phyloP scores from a whole-genome alignment of 1,140 invertebrate genomes.

The Oryctes rhinoceros region DNA sequence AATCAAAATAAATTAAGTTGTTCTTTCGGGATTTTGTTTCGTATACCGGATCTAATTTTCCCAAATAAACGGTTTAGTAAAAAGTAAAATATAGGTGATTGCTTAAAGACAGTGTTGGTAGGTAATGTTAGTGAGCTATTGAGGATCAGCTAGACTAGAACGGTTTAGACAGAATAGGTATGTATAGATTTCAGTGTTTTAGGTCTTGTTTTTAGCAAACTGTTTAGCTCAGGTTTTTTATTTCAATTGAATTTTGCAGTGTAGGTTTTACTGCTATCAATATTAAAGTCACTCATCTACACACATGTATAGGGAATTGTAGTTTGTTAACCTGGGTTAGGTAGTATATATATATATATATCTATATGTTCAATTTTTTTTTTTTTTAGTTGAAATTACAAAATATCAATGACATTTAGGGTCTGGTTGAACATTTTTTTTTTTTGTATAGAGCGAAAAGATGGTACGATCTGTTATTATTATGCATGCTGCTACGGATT shows the following conservation, averaged over 20 bases:
- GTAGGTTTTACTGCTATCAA: conserved; percentile 26
- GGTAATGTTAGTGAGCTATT: conserved; percentile 44
- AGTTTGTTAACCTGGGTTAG: conserved; percentile 55
- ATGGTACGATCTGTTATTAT: no score
- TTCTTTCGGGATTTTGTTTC: conserved; percentile 40
- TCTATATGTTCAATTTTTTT: conserved; percentile 1
- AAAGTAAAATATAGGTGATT: conserved; percentile 42
- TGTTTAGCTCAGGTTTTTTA: conserved; percentile 56
- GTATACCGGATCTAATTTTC: conserved; percentile 41
- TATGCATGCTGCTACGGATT: no score
- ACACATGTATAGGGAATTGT: conserved; percentile 40
- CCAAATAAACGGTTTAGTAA: conserved; percentile 41
- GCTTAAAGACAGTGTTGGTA: conserved; percentile 44
- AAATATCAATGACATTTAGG: conserved; percentile 34
- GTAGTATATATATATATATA: conserved; percentile 45
- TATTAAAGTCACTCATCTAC: conserved; percentile 10
- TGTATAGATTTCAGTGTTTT: conserved; percentile 53
- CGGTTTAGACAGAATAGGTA: conserved; percentile 49
- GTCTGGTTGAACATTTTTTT: no score
- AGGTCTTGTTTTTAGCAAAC: conserved; percentile 46
- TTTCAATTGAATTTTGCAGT: conserved; percentile 32
- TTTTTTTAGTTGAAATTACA: neutral
- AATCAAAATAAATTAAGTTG: conserved; percentile 17
- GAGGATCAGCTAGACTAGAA: conserved; percentile 45
- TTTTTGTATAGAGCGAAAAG: no score